Base-by-base conservation (phyloP, 2,888 invertebrate species). In the Erebia ligea region DNA sequence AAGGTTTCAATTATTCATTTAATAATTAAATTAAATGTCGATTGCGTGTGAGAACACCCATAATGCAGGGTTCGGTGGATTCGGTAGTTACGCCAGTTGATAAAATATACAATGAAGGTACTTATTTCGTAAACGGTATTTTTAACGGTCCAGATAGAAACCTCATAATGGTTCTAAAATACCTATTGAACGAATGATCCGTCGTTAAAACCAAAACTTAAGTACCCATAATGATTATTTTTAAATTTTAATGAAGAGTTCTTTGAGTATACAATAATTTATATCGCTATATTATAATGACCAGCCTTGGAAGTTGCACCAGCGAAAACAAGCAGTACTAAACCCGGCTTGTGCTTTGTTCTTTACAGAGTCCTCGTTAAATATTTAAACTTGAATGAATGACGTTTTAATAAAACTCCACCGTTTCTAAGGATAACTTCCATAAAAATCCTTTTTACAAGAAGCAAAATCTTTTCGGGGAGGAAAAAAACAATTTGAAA, bases 311-410 rank as follows among this genome's bases (percentile, higher is more conserved):
- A 17, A n/a, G n/a, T 86, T 84, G 84, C 73, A 82, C 79, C 64
- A 57, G 72, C 79, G 77, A 78, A 76, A 81, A 82, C 82, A 83
- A 81, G 82, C 82, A 71, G 83, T 78, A 78, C 84, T 82, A 83
- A 86, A 86, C 84, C 85, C 81, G 82, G 81, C 75, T 80, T 80
- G 73, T 75, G 82, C 86, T 87, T 89, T 89, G 86, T 89, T 87
- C 85, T 76, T 84, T 83, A 81, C 82, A 75, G 77, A 81, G 77
- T 79, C 82, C 86, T 88, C 85, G 86, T 89, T 90, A 88, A 88
- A 89, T 89, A 88, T 89, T 89, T 86, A 79, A 86, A 82, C 80
- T 82, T 78, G 78, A 81, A 69, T 73, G 76, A 79, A 80, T 72
- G 70, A 74, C 73, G 69, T 78, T 76, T 76, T 75, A 67, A 70